Percentiles rank a stretch among this genome's conserved stretches.
Evolutionary conservation across 2,797 vertebrate species (phyloP).

Genomic region (Gambelia wislizenii): DNA sequence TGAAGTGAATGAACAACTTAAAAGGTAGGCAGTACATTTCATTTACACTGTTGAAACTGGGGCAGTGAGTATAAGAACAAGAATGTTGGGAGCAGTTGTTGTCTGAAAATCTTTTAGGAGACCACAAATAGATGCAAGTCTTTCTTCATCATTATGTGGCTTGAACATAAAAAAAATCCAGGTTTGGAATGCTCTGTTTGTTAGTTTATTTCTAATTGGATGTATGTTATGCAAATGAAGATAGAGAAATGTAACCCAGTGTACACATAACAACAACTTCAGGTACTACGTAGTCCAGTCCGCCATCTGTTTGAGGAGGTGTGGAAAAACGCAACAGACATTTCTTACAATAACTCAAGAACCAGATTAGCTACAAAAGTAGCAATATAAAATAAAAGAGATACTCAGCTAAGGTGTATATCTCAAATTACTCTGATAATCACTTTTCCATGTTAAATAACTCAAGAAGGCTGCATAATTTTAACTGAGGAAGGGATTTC

Average conservation of each 20-base stretch:
- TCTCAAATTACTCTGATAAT: not conserved
- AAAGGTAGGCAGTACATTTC: conserved; percentile 2
- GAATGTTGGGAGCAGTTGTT: not conserved
- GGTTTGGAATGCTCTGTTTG: conserved; percentile 18
- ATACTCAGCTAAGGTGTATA: not conserved
- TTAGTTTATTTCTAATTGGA: not conserved
- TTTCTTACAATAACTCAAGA: not conserved
- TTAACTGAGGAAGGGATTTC: not conserved
- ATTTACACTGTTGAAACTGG: not conserved
- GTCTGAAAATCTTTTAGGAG: conserved; percentile 10
- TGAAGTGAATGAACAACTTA: not conserved
- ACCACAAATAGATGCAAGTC: conserved; percentile 18
- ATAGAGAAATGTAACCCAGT: not conserved
- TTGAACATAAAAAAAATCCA: conserved; percentile 3
- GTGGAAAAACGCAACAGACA: not conserved
- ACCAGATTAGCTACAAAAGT: not conserved
- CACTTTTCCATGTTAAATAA: not conserved
- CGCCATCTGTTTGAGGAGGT: not conserved
- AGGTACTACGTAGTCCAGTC: conserved; percentile 9
- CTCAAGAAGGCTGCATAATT: not conserved
- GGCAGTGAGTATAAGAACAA: conserved; percentile 3
- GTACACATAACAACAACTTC: conserved; percentile 1
- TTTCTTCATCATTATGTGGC: conserved; percentile 7
- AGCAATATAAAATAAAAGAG: not conserved
- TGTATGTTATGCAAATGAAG: conserved; percentile 13